These are phyloP conservation scores for Drosophila arizonae DNA, from an alignment of 1,140 invertebrate species.

Conservation along the genomic window DNA sequence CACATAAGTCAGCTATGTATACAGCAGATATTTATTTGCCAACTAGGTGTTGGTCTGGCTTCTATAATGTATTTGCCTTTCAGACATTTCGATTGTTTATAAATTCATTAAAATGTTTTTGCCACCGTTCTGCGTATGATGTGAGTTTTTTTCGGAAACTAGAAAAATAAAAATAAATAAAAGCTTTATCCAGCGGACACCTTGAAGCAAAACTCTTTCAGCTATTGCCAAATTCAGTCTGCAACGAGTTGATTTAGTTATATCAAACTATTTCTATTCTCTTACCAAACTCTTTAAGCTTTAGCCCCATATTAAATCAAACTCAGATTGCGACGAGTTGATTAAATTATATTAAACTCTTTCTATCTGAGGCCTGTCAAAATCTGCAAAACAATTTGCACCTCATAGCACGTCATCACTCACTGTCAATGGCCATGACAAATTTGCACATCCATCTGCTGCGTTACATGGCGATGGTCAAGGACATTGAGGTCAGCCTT, in stretches of 20 bases:
- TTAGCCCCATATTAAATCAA: neutral
- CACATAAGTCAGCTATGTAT: slow-evolving; percentile 30
- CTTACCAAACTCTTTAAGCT: neutral
- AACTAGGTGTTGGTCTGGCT: slow-evolving; percentile 49
- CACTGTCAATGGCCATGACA: slow-evolving; percentile 36
- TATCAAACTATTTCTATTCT: too few species aligned
- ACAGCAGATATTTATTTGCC: slow-evolving; percentile 36
- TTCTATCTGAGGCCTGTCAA: slow-evolving; percentile 4
- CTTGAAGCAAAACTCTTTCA: slow-evolving; percentile 3
- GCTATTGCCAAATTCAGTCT: neutral
- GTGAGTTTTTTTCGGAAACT: slow-evolving; percentile 7
- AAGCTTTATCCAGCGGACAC: neutral
- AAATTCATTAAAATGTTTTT: slow-evolving; percentile 62
- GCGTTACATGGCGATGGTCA: slow-evolving; percentile 14
- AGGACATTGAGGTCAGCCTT: slow-evolving; percentile 39
- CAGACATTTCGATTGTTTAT: slow-evolving; percentile 57
- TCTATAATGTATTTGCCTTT: slow-evolving; percentile 66
- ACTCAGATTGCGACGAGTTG: neutral
- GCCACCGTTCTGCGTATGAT: slow-evolving; percentile 15
- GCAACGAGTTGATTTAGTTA: neutral
- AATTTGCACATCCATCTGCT: slow-evolving; percentile 23
- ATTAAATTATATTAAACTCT: neutral
- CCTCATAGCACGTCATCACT: slow-evolving; percentile 22
- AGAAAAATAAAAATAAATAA: slow-evolving; percentile 1
- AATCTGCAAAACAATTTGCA: slow-evolving; percentile 20